phyloP scores from a whole-genome alignment of 1,140 invertebrate genomes.

The Drosophila serrata region DNA sequence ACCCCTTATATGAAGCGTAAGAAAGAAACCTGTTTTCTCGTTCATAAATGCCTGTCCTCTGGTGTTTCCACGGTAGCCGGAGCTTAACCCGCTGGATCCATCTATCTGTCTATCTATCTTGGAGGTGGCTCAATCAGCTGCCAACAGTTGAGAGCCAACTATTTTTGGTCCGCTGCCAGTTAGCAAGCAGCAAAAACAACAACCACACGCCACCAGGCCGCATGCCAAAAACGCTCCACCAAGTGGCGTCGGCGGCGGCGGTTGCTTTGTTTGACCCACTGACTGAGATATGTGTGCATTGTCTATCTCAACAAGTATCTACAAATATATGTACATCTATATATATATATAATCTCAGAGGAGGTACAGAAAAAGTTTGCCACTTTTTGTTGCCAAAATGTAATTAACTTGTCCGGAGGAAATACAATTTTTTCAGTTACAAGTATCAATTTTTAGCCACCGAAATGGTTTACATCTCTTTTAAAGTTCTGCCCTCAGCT shows the following conservation, averaged over 20 bases:
- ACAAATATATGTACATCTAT: not conserved
- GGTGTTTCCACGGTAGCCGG: constrained; percentile 47
- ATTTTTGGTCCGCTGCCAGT: constrained; percentile 75
- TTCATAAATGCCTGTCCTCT: constrained; percentile 19
- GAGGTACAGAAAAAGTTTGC: constrained; percentile 40
- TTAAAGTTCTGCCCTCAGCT: constrained; percentile 11
- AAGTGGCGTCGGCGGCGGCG: constrained; percentile 55
- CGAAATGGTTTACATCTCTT: constrained; percentile 22
- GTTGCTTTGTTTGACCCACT: constrained; percentile 78
- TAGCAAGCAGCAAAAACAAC: constrained; percentile 20
- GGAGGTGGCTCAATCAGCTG: constrained; percentile 71
- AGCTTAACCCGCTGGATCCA: constrained; percentile 34
- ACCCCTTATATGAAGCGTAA: constrained; percentile 18
- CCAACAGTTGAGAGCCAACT: constrained; percentile 46
- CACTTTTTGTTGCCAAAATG: constrained; percentile 47
- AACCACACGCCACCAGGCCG: constrained; percentile 42
- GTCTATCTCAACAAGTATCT: constrained; percentile 46
- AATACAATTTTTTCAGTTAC: constrained; percentile 29
- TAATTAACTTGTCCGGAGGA: constrained; percentile 40
- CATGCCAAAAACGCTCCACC: constrained; percentile 75
- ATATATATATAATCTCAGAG: constrained; percentile 2
- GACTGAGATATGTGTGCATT: constrained; percentile 69
- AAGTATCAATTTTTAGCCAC: constrained; percentile 26
- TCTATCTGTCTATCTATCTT: constrained; percentile 46
- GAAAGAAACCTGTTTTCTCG: constrained; percentile 20